Percentiles rank a stretch among this genome's conserved stretches.
Conservation (phyloP, 2,113 vertebrate genomes). For the Phaethon lepturus region DNA sequence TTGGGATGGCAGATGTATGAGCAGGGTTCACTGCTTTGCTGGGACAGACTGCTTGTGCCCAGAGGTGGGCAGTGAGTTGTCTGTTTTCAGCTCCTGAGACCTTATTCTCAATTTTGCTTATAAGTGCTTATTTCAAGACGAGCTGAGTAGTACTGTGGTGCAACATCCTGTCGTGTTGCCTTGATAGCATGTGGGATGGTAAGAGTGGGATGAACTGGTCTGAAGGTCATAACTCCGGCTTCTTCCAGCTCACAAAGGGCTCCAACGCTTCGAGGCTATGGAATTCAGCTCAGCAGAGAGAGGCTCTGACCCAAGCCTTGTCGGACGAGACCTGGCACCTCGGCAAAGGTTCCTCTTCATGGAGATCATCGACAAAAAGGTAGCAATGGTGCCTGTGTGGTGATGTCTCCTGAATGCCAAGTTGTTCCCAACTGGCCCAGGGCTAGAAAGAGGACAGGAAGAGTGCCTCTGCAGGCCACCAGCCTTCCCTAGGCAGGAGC, state of each 20-base stretch:
- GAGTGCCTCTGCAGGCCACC: background rate
- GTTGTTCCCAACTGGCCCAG: background rate
- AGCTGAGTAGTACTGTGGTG: background rate
- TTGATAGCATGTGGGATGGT: background rate
- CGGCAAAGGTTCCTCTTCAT: conserved; percentile 91
- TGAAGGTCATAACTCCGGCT: background rate
- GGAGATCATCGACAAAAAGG: conserved; percentile 90
- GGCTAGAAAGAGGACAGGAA: background rate
- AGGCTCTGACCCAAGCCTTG: conserved; percentile 65
- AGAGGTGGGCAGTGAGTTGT: background rate
- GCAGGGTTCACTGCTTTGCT: background rate
- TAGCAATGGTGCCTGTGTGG: conserved; percentile 49
- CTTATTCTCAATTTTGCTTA: background rate
- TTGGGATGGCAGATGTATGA: background rate
- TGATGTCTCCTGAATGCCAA: background rate
- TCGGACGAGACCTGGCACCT: conserved; percentile 79
- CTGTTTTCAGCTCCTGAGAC: background rate
- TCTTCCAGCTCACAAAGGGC: conserved; percentile 87
- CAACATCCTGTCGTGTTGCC: background rate
- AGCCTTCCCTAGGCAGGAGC: background rate
- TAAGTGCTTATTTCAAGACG: background rate
- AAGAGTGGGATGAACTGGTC: background rate
- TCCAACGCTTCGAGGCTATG: conserved; percentile 92
- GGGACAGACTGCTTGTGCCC: background rate
- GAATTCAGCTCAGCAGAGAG: conserved; percentile 78